Evolutionary conservation across 2,888 invertebrate species (phyloP), one percentile per base, ranked within the genome.

Genomic region (Euspilapteryx auroguttella): DNA sequence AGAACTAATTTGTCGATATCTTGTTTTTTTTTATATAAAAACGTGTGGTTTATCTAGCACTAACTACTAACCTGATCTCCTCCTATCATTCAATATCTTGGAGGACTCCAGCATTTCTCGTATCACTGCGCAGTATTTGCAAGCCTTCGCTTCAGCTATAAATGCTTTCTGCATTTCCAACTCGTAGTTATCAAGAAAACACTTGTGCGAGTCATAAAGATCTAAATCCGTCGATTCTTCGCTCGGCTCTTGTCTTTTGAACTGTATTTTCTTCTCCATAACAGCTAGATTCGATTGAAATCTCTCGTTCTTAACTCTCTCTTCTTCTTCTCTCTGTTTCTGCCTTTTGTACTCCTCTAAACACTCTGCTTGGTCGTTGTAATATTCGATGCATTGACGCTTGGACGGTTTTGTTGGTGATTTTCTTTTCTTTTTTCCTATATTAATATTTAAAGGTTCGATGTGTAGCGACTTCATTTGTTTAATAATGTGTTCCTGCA

Each of bases 361-460:
- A 38, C 81, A 81, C 38, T 82, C 80, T 28, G 78, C 80, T 49
- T 81, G 80, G 37, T 80, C 83, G 49, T 82, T 83, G 50, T 82
- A 83, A 39, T 82, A 82, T 49, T 82, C 82, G 15, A 79, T 65
- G 37, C 65, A 68, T 40, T 55, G 23, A 10, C 6, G 11, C 35
- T 65, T 71, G 49, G 65, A 59, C 48, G 65, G 57, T 36, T 68
- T 71, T 0, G 57, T 61, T 9, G 71, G 71, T 44, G 54, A 50
- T 41, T 62, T 66, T 30, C 52, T 63, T 8, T 32, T 27, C 34
- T 51, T 56, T 37, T 61, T 69, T 30, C 51, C 42, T 32, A 73
- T 47, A 24, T 68, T 68, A 31, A 73, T 46, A 39, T 73, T 71
- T 21, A 75, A 37, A 3, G 75, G 68, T 42, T 75, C 75, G 37